Conservation (phyloP, 2,888 invertebrate genomes). For the Agriopis leucophaearia region DNA sequence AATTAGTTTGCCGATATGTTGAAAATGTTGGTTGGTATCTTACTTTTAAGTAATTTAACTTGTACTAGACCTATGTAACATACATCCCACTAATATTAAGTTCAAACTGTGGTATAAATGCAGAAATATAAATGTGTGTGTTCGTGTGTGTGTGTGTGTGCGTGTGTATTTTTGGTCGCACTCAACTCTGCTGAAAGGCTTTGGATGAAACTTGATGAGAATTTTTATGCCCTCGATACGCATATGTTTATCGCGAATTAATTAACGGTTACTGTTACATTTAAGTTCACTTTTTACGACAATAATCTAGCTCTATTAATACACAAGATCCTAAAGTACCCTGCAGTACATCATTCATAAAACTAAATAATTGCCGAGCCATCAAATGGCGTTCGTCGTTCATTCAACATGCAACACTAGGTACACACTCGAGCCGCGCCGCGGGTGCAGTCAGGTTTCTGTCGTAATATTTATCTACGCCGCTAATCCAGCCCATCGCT, state of each 20-base stretch:
- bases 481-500: slow-evolving; percentile 44
- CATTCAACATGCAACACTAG: slow-evolving; percentile 32
- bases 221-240: too few species aligned
- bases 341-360: slow-evolving; percentile 31
- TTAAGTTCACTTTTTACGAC: neutral
- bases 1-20: too few species aligned
- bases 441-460: slow-evolving; percentile 28
- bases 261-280: neutral
- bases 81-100: too few species aligned
- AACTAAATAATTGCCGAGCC: slow-evolving; percentile 44
- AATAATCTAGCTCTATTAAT: neutral
- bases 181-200: too few species aligned
- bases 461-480: slow-evolving; percentile 50
- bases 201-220: neutral
- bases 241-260: too few species aligned
- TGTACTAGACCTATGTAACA: too few species aligned
- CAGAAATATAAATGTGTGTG: too few species aligned
- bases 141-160: too few species aligned
- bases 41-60: too few species aligned
- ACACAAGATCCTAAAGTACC: neutral
- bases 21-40: too few species aligned
- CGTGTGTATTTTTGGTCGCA: too few species aligned
- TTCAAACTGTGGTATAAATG: too few species aligned
- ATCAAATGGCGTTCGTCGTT: slow-evolving; percentile 34
- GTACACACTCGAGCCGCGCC: slow-evolving; percentile 33